These are phyloP conservation scores for Chloropsis hardwickii DNA, from an alignment of 2,113 vertebrate genomes.

Conservation along the genomic window DNA sequence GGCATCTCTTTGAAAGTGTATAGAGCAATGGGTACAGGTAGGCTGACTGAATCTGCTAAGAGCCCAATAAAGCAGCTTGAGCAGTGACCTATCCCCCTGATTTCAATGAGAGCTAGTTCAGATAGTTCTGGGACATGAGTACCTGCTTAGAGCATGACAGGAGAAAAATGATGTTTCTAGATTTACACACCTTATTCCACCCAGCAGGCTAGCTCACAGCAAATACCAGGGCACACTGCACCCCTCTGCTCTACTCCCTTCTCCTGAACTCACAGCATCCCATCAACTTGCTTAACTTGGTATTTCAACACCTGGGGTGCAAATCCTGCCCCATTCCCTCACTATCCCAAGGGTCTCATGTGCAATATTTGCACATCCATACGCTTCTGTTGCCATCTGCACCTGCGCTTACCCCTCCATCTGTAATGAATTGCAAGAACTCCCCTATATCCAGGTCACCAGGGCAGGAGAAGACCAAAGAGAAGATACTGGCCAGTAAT, in stretches of 20 bases:
- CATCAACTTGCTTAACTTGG: background rate
- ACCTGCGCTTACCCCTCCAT: accelerated
- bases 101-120: background rate
- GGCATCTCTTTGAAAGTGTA: background rate
- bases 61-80: background rate
- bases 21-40: background rate
- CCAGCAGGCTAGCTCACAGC: background rate
- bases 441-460: accelerated
- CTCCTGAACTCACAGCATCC: background rate
- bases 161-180: background rate
- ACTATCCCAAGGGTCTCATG: background rate
- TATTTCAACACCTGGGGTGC: background rate
- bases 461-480: background rate
- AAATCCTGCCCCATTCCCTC: background rate
- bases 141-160: background rate
- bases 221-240: background rate
- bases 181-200: background rate
- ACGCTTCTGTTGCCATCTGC: background rate
- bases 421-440: background rate
- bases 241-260: background rate
- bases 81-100: background rate
- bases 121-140: background rate
- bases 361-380: background rate
- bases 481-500: background rate
- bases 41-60: background rate